Conservation (phyloP, 2,797 vertebrate genomes). For the Oreortyx pictus region DNA sequence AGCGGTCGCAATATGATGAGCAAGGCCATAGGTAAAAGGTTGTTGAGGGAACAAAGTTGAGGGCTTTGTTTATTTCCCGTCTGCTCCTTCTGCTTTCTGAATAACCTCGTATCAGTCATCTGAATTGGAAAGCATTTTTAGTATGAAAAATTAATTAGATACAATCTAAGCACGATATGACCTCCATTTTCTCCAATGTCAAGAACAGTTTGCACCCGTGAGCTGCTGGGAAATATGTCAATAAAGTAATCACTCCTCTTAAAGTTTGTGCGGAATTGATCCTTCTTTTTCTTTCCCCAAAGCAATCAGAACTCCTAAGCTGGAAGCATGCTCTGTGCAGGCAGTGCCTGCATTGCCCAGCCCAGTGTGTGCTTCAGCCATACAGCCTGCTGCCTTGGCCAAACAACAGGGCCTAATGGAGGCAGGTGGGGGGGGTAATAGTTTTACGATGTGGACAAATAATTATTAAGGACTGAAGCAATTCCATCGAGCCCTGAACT, state of each 20-base stretch:
- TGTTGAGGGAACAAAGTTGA: not conserved
- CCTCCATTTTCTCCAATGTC: not conserved
- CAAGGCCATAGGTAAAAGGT: not conserved
- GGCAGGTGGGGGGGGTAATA: not conserved
- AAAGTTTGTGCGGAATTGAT: not conserved
- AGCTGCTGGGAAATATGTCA: not conserved
- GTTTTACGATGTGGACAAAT: not conserved
- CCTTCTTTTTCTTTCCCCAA: not conserved
- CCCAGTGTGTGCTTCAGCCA: not conserved
- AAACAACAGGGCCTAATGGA: not conserved
- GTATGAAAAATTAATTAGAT: constrained; percentile 47
- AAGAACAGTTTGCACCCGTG: not conserved
- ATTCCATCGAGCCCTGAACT: not conserved
- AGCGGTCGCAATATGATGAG: not conserved
- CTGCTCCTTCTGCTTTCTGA: constrained; percentile 9
- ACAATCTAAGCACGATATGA: not conserved
- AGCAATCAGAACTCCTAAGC: not conserved
- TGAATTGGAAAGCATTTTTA: not conserved
- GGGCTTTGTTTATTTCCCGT: not conserved
- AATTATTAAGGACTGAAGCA: constrained; percentile 4
- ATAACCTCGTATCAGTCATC: not conserved
- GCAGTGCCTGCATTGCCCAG: not conserved
- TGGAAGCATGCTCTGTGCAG: not conserved
- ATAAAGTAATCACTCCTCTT: not conserved
- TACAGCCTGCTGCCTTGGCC: constrained; percentile 17